phyloP scores from a whole-genome alignment of 92 coral and sea anemone species.

The Nematostella vectensis region DNA sequence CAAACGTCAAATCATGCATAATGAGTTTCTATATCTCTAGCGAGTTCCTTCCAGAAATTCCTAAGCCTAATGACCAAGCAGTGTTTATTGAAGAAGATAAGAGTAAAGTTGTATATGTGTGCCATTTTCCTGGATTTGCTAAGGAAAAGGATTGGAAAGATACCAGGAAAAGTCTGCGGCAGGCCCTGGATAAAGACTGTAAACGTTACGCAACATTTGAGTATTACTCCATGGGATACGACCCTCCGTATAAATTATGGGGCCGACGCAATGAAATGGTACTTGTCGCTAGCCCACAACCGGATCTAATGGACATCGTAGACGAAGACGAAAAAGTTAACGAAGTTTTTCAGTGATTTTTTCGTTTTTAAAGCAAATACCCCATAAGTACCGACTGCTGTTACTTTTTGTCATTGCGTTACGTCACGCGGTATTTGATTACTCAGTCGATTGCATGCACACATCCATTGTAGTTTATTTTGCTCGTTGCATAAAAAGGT shows the following conservation, averaged over 20 bases:
- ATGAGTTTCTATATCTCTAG: constrained; percentile 17
- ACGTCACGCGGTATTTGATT: no score
- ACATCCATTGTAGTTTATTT: no score
- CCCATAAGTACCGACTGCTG: no score
- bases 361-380: no score
- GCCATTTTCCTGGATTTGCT: constrained; percentile 22
- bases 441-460: no score
- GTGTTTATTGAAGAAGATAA: constrained; percentile 16
- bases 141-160: constrained; percentile 30
- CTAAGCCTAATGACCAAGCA: constrained; percentile 15
- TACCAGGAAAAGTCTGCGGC: constrained; percentile 3
- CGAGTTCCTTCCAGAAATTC: constrained; percentile 11
- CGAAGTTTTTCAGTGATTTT: no score
- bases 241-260: constrained; percentile 26
- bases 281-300: constrained; percentile 14
- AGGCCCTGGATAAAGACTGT: constrained; percentile 13
- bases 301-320: no score
- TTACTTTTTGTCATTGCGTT: no score
- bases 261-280: constrained; percentile 23
- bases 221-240: constrained; percentile 21
- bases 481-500: no score
- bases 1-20: constrained; percentile 9
- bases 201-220: constrained; percentile 6
- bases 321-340: no score
- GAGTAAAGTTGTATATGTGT: constrained; percentile 8